Percentiles rank a stretch among this genome's conserved stretches.
These are phyloP conservation scores for Megathymus violae DNA, from an alignment of 1,140 invertebrate species.

Conservation along the genomic window DNA sequence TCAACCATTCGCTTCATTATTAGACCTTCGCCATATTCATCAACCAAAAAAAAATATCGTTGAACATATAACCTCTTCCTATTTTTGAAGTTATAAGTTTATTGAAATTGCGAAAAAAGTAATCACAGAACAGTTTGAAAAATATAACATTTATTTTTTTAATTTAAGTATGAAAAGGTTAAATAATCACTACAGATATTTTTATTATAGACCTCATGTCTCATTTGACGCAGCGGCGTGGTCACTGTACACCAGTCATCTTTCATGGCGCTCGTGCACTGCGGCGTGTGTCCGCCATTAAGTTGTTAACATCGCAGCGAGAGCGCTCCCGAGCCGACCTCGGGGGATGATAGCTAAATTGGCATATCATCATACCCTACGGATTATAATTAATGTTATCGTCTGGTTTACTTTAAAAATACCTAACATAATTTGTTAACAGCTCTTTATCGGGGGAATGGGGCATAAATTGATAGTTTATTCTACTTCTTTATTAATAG, in stretches of 20 bases:
- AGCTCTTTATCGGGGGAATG: neutral
- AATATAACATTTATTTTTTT: too few species aligned
- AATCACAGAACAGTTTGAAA: too few species aligned
- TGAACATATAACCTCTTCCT: too few species aligned
- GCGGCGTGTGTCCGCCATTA: conserved; percentile 65
- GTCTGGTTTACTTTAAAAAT: conserved; percentile 16
- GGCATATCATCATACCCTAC: conserved; percentile 42
- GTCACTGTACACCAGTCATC: conserved; percentile 36
- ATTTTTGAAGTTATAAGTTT: too few species aligned
- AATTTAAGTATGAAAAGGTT: too few species aligned
- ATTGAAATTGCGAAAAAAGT: too few species aligned
- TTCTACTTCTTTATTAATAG: neutral
- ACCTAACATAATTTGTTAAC: conserved; percentile 7
- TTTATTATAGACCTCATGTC: too few species aligned
- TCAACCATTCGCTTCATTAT: too few species aligned
- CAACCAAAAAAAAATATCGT: too few species aligned
- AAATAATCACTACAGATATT: too few species aligned
- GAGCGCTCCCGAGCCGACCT: conserved; percentile 21
- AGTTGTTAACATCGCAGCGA: conserved; percentile 48
- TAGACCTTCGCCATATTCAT: too few species aligned
- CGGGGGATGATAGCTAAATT: conserved; percentile 43
- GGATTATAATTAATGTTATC: conserved; percentile 33
- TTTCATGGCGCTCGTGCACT: conserved; percentile 38
- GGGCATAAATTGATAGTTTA: too few species aligned
- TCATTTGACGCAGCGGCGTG: neutral